These are phyloP conservation scores for Rhagonycha fulva DNA, from an alignment of 2,888 invertebrate genomes.

Conservation along the genomic window DNA sequence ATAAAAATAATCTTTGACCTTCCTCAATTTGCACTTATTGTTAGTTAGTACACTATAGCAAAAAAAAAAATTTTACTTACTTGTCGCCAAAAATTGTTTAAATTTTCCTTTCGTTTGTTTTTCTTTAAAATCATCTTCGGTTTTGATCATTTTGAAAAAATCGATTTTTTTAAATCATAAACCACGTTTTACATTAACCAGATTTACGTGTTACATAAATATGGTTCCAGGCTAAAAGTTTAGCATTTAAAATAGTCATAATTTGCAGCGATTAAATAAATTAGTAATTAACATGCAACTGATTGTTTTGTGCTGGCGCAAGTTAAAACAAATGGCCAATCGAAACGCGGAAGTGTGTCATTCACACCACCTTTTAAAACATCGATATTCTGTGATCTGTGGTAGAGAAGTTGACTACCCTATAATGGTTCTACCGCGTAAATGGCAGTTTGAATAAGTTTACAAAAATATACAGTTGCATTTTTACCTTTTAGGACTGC, in stretches of 20 bases:
- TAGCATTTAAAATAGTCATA: background rate
- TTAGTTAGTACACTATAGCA: too few relatives aligned
- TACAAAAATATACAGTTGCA: too few relatives aligned
- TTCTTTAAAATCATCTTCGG: background rate
- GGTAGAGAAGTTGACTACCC: background rate
- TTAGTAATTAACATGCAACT: background rate
- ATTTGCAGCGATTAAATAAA: background rate
- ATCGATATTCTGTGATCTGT: background rate
- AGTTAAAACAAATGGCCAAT: background rate
- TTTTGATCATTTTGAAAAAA: background rate
- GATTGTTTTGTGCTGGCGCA: background rate
- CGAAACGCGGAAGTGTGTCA: background rate
- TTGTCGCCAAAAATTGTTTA: conserved; percentile 6
- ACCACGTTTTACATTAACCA: too few relatives aligned
- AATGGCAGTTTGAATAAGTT: too few relatives aligned
- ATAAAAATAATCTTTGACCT: background rate
- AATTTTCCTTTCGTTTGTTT: background rate
- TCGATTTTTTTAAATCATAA: too few relatives aligned
- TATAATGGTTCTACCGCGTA: too few relatives aligned
- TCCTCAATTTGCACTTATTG: background rate
- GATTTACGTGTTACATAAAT: background rate
- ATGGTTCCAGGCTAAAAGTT: background rate
- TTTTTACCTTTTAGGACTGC: too few relatives aligned
- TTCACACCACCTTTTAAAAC: background rate
- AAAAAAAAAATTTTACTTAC: background rate